Percentiles rank a stretch among this genome's conserved stretches.
These are phyloP conservation scores for Strigops habroptila DNA, from an alignment of 2,113 vertebrate species.

Conservation along the genomic window DNA sequence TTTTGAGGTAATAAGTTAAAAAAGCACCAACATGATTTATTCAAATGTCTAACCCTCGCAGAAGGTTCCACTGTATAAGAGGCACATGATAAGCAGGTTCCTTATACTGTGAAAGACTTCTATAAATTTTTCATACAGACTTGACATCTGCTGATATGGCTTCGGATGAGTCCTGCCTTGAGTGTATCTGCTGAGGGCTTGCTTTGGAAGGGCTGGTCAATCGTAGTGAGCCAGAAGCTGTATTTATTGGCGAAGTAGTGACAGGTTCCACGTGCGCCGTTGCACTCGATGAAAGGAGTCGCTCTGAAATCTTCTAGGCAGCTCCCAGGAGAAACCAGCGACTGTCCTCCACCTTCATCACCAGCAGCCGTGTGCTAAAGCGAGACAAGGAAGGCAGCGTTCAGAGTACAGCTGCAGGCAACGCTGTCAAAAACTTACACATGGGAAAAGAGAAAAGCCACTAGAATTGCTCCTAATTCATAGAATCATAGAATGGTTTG, in stretches of 20 bases:
- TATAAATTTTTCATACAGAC: conserved; percentile 99
- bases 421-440: background rate
- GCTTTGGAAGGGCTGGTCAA: conserved; percentile 84
- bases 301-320: conserved; percentile 97
- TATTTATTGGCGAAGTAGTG: conserved; percentile 97
- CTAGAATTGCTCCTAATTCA: background rate
- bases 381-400: background rate
- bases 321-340: conserved; percentile 92
- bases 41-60: background rate
- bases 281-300: conserved; percentile 95
- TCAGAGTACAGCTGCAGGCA: background rate
- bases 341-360: conserved; percentile 94
- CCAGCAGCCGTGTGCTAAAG: conserved; percentile 95
- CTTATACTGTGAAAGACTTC: conserved; percentile 31
- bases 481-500: background rate
- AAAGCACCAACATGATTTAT: conserved; percentile 83
- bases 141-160: conserved; percentile 95
- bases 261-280: conserved; percentile 91
- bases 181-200: conserved; percentile 83
- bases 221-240: conserved; percentile 95
- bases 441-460: background rate
- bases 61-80: background rate
- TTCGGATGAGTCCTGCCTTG: conserved; percentile 92
- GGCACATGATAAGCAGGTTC: background rate
- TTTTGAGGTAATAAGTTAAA: conserved; percentile 93